phyloP scores from a whole-genome alignment of 2,888 invertebrate species.

The Ctena decussata region DNA sequence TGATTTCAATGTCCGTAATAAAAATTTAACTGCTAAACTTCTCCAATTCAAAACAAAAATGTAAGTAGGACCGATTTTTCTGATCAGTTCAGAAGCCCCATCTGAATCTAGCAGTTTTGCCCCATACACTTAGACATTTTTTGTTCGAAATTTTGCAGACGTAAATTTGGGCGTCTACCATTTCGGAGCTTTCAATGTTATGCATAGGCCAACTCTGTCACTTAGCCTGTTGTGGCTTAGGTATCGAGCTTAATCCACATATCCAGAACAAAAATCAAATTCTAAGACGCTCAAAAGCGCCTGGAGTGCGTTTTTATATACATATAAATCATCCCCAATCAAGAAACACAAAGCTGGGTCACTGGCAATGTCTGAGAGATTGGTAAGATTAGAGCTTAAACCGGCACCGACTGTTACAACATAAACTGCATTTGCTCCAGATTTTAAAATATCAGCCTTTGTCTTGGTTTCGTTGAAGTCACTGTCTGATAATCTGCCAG shows the following conservation, averaged over 20 bases:
- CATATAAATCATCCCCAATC: neutral
- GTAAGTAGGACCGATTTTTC: too few species aligned
- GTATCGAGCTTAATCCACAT: neutral
- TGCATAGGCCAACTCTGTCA: too few species aligned
- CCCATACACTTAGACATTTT: too few species aligned
- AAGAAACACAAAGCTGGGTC: neutral
- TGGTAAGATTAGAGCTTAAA: neutral
- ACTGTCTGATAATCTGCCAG: neutral
- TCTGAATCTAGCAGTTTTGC: too few species aligned
- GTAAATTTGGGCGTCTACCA: too few species aligned
- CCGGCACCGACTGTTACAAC: neutral
- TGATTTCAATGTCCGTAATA: too few species aligned
- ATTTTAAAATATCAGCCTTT: neutral
- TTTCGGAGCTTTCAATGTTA: too few species aligned
- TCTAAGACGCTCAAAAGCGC: neutral
- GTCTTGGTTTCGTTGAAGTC: neutral
- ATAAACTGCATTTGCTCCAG: neutral
- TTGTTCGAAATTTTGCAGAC: too few species aligned
- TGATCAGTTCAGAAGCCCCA: too few species aligned
- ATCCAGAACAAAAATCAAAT: neutral
- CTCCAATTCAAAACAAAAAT: too few species aligned
- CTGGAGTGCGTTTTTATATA: neutral
- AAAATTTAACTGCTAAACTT: too few species aligned
- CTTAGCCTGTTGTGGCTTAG: too few species aligned
- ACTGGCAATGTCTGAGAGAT: neutral